Evolutionary conservation across 1,140 invertebrate species (phyloP), one percentile per base, ranked within the genome.

Genomic region (Cydia splendana): DNA sequence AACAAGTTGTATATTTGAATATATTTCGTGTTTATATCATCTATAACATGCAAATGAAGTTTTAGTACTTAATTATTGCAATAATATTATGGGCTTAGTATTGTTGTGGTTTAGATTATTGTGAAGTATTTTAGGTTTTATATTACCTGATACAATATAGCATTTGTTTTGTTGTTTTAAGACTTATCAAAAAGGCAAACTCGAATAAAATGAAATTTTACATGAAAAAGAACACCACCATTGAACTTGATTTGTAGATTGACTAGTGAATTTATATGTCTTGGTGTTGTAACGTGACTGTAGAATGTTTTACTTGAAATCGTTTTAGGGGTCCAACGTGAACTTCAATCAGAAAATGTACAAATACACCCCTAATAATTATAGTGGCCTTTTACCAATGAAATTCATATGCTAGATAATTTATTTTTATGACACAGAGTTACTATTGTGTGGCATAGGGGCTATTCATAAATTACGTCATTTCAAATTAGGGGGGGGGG

Each of bases 1-100:
- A 87, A 82, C 84, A 80, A 88, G 85, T 85, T 82, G 83, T 86
- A 83, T 87, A 83, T 81, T 87, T 77, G 78, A 87, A 83, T 84
- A 85, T 82, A 71, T 75, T 75, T 75, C 53, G 45, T 75, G 74
- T 75, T 57, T 28, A 28, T 48, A 53, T 75, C 74, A 51, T 30
- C 74, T 75, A 51, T 75, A 7, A 53, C 74, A 34, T 57, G 74
- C 34, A 30, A 51, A 42, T 24, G 3, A 42, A n/a, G 7, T 71
- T 38, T 34, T 38, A 71, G 67, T 71, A 71, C 67, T 71, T 71
- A 71, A 67, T 38, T 24, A 34, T 71, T 81, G 82, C 84, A 87
- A 87, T 87, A 86, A 82, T 79, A 69, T 81, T 73, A 65, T 74
- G 30, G 10, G n/a, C 18, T 79, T 78, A 84, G 80, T 82, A 83